Evolutionary conservation across 2,113 vertebrate genomes (phyloP).

Genomic region (Coptodon rendalli): DNA sequence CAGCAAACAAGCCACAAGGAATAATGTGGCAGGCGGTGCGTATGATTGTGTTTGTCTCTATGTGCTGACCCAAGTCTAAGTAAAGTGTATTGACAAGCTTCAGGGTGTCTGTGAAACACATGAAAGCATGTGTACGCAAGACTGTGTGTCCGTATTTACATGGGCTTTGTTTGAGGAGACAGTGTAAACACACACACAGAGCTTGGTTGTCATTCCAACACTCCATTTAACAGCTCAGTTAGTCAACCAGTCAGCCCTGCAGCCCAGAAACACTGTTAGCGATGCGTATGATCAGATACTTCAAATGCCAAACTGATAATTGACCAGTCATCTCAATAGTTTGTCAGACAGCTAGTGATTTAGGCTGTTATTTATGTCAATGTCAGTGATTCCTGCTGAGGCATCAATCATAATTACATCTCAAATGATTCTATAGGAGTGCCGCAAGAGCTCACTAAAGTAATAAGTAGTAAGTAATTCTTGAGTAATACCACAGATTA

Average conservation of each 20-base stretch:
- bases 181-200: not conserved
- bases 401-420: not conserved
- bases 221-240: not conserved
- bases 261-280: not conserved
- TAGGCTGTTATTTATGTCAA: not conserved
- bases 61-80: not conserved
- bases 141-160: not conserved
- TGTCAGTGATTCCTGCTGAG: not conserved
- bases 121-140: not conserved
- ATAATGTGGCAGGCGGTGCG: not conserved
- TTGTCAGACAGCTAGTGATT: not conserved
- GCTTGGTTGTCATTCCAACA: not conserved
- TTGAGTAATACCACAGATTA: not conserved
- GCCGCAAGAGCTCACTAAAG: not conserved
- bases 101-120: not conserved
- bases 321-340: not conserved
- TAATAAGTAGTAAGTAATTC: not conserved
- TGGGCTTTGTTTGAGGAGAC: not conserved
- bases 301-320: not conserved
- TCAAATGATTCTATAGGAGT: not conserved
- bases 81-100: not conserved
- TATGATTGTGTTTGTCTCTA: not conserved
- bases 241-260: not conserved
- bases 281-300: not conserved
- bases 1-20: not conserved